Conservation (phyloP, 2,113 vertebrate genomes). For the Dinomys branickii region DNA sequence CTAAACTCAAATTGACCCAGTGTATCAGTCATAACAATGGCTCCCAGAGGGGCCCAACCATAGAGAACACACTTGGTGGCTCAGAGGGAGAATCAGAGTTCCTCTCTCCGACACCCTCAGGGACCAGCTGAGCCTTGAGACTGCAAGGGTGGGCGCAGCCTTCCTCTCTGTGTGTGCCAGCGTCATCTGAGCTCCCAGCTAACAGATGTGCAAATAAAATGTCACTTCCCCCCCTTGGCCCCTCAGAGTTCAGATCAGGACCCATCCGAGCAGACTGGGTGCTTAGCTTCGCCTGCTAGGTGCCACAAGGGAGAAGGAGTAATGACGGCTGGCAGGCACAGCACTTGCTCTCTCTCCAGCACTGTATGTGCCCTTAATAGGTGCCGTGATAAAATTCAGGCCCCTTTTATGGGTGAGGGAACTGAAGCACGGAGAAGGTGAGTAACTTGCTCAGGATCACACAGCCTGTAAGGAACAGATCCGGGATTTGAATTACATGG, state of each 20-base stretch:
- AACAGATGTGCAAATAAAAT: background rate
- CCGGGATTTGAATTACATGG: background rate
- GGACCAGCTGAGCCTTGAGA: background rate
- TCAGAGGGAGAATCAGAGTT: background rate
- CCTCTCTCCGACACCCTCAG: background rate
- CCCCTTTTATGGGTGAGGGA: background rate
- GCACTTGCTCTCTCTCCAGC: background rate
- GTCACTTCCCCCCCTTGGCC: background rate
- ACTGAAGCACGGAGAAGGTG: background rate
- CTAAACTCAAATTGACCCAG: too few species aligned
- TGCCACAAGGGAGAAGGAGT: background rate
- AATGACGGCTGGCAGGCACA: too few species aligned
- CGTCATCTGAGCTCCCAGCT: background rate
- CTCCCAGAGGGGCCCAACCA: too few species aligned
- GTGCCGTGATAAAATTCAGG: background rate
- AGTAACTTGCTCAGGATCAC: background rate
- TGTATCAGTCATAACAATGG: too few species aligned
- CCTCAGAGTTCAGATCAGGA: background rate
- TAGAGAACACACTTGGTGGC: background rate
- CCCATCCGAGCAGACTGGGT: background rate
- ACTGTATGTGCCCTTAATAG: background rate
- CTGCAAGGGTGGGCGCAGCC: background rate
- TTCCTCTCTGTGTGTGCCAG: background rate
- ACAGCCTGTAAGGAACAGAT: background rate
- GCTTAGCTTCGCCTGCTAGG: background rate